phyloP scores from a whole-genome alignment of 1,140 invertebrate genomes.

The Drosophila sturtevanti region DNA sequence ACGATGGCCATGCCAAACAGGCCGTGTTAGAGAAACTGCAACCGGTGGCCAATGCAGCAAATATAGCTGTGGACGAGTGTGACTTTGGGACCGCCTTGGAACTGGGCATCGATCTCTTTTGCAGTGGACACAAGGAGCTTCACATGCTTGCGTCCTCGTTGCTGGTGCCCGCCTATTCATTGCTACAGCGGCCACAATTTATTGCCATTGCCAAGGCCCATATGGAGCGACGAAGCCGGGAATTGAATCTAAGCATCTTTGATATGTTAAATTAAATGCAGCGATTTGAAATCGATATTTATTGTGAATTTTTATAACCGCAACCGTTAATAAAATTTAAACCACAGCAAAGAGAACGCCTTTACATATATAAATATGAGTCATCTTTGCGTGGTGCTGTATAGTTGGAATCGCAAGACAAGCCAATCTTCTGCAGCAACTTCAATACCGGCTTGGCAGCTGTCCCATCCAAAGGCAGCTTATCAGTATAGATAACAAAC shows the following conservation, averaged over 20 bases:
- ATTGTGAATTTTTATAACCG: constrained; percentile 36
- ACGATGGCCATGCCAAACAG: constrained; percentile 85
- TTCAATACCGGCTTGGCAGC: constrained; percentile 70
- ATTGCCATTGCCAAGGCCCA: constrained; percentile 89
- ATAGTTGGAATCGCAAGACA: constrained; percentile 56
- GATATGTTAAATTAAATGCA: constrained; percentile 41
- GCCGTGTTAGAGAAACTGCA: constrained; percentile 87
- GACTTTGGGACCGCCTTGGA: constrained; percentile 96
- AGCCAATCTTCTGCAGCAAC: constrained; percentile 48
- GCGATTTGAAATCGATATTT: constrained; percentile 27
- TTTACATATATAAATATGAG: constrained; percentile 74
- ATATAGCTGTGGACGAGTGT: constrained; percentile 92
- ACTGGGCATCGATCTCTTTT: constrained; percentile 93
- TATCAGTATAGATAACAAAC: constrained; percentile 71
- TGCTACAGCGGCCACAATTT: constrained; percentile 89
- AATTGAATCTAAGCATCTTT: constrained; percentile 66
- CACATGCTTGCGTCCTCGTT: constrained; percentile 87
- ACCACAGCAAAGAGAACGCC: constrained; percentile 11
- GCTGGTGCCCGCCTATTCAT: constrained; percentile 90
- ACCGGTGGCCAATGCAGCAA: constrained; percentile 88
- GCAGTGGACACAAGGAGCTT: constrained; percentile 87
- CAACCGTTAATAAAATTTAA: constrained; percentile 48
- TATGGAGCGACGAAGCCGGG: constrained; percentile 82
- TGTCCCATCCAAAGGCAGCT: constrained; percentile 59
- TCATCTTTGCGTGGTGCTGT: constrained; percentile 54